These are phyloP conservation scores for Gobionotothen gibberifrons DNA, from an alignment of 2,797 vertebrate genomes.

Conservation along the genomic window DNA sequence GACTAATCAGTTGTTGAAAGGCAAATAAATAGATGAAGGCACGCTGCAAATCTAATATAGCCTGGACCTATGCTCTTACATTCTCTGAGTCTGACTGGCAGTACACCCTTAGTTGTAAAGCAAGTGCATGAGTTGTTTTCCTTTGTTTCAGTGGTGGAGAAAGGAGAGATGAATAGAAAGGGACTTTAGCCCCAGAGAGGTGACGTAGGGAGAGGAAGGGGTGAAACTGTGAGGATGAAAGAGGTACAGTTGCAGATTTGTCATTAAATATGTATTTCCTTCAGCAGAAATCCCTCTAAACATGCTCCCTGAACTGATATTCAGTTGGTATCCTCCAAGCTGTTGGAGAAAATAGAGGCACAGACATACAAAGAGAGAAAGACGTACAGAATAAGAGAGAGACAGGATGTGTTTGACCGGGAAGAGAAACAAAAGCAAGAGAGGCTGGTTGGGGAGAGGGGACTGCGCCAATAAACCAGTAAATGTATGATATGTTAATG, in stretches of 20 bases:
- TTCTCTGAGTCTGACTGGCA: conserved; percentile 29
- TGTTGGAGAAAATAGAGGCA: conserved; percentile 27
- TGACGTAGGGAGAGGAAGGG: conserved; percentile 7
- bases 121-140: conserved; percentile 30
- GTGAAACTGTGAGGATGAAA: conserved; percentile 57
- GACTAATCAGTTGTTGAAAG: conserved; percentile 82
- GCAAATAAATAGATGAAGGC: conserved; percentile 75
- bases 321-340: conserved; percentile 63
- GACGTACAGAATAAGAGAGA: conserved; percentile 21
- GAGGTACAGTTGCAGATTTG: conserved; percentile 63
- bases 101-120: conserved; percentile 54
- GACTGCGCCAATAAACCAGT: conserved; percentile 29
- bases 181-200: conserved; percentile 53
- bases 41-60: conserved; percentile 71
- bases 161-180: conserved; percentile 22
- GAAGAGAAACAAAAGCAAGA: conserved; percentile 37
- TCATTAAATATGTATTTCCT: conserved; percentile 81
- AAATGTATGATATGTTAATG: conserved; percentile 9
- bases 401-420: conserved; percentile 40
- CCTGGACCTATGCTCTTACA: conserved; percentile 44
- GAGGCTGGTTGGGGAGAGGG: conserved; percentile 10
- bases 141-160: conserved; percentile 46
- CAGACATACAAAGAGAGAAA: conserved; percentile 27
- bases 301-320: conserved; percentile 66
- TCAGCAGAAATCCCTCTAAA: conserved; percentile 73